A percentile compares a stretch with the other conserved stretches of the same genome.
Conservation (phyloP, 2,888 invertebrate species). For the Embidobia sp. region DNA sequence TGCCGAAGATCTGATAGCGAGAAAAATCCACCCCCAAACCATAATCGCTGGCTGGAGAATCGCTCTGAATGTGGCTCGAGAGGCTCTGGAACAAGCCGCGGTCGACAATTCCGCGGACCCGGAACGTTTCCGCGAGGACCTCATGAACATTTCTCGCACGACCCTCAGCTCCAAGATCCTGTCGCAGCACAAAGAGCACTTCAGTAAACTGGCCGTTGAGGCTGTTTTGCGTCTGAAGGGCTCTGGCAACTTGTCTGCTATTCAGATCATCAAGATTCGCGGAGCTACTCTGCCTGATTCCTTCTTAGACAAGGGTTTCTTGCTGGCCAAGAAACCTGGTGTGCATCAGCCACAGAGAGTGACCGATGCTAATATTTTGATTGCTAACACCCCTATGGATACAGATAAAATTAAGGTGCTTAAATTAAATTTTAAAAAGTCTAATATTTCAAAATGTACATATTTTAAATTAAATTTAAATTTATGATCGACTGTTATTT, state of each 20-base stretch:
- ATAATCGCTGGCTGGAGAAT: constrained; percentile 98
- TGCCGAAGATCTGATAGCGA: constrained; percentile 95
- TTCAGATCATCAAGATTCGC: constrained; percentile 98
- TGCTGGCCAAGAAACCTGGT: constrained; percentile 98
- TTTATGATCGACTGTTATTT: too few relatives aligned
- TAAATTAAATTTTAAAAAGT: too few relatives aligned
- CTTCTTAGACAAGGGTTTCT: constrained; percentile 96
- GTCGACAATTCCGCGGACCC: constrained; percentile 91
- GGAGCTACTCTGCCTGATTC: constrained; percentile 97
- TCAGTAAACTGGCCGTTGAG: constrained; percentile 96
- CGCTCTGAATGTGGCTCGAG: constrained; percentile 91
- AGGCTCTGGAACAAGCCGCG: constrained; percentile 90
- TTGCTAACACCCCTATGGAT: constrained; percentile 99
- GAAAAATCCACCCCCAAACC: constrained; percentile 98
- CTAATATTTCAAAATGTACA: too few relatives aligned
- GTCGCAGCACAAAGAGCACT: constrained; percentile 98
- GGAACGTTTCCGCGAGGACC: constrained; percentile 91
- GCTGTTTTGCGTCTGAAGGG: constrained; percentile 97
- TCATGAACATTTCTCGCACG: constrained; percentile 98
- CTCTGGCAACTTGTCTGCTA: constrained; percentile 96
- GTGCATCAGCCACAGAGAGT: constrained; percentile 98
- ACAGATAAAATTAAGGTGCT: constrained; percentile 99
- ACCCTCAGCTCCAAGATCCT: constrained; percentile 99
- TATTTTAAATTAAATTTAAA: too few relatives aligned
- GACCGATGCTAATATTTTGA: constrained; percentile 97